Base-by-base conservation (phyloP, 2,113 vertebrate genomes). In the Isichthys henryi region DNA sequence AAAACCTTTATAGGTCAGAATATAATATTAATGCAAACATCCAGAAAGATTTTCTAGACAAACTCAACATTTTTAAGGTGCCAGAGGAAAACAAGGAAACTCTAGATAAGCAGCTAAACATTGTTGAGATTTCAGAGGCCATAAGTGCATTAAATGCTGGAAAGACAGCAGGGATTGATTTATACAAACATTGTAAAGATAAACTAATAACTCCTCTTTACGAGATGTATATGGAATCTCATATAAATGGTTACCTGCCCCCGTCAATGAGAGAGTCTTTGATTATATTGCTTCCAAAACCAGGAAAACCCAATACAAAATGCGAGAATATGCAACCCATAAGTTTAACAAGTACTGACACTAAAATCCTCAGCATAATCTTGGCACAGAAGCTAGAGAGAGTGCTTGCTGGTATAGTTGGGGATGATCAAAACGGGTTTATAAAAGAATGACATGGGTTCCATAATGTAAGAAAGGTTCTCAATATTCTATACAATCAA, bases 171-270 rank as follows among this genome's bases (percentile, higher is more conserved):
- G 84, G 88, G 3, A 77, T 90, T 53, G 82, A 90, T 58, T 58
- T 90, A 5, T 91, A 90, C 45, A 90, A 88, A 56, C 45, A 66
- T 87, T 62, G 90, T 52, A 27, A 77, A 8, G 4, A 46, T 15
- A 90, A 89, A 66, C 77, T 91, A 35, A 17, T 77, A 35, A 2
- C 4, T 9, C 27, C 89, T 4, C 19, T 91, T 49, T 87, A 89
- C 5, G 87, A 88, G n/a, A 91, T 92, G 87, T 90, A 88, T 50
- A n/a, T 17, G 5, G 91, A 90, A 43, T 86, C 82, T 3, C 90
- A 90, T 11, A 35, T 53, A 53, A 11, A 87, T 90, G 11, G 90
- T 46, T 66, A 66, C 85, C 58, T 70, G 80, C 0, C 89, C 90
- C 2, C 1, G 6, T 53, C 15, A 53, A 48, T 91, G 27, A 58